Conservation (phyloP, 2,888 invertebrate species). For the Bombylius major region DNA sequence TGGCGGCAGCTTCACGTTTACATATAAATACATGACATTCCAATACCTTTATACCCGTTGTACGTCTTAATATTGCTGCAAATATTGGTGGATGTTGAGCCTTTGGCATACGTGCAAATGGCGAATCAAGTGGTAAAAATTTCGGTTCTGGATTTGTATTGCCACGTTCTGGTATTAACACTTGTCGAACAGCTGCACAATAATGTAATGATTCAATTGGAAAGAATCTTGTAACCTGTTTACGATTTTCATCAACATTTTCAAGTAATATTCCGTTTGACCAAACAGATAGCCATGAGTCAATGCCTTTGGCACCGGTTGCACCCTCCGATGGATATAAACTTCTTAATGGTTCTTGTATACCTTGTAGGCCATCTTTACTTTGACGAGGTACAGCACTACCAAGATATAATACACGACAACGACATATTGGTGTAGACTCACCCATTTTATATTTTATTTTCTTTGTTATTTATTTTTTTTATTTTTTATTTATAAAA, state of each 20-base stretch:
- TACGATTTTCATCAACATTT: constrained; percentile 91
- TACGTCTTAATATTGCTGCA: constrained; percentile 89
- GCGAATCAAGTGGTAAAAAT: constrained; percentile 91
- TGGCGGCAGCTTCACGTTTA: constrained; percentile 91
- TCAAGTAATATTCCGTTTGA: constrained; percentile 89
- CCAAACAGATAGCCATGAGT: constrained; percentile 95
- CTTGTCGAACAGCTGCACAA: constrained; percentile 88
- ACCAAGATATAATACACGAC: constrained; percentile 91
- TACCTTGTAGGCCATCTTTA: constrained; percentile 93
- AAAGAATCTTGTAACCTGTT: constrained; percentile 89
- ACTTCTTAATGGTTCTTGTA: constrained; percentile 92
- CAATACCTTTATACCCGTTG: constrained; percentile 91
- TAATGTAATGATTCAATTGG: constrained; percentile 92
- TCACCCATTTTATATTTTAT: constrained; percentile 41
- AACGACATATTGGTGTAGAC: constrained; percentile 91
- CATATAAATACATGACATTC: constrained; percentile 99
- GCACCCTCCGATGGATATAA: constrained; percentile 92
- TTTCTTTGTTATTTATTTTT: background rate
- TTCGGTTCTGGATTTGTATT: constrained; percentile 57
- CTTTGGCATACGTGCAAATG: constrained; percentile 84
- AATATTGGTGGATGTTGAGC: constrained; percentile 92
- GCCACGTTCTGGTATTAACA: constrained; percentile 53
- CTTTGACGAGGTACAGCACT: constrained; percentile 94
- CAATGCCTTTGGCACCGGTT: constrained; percentile 76
- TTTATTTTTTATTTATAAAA: background rate